Evolutionary conservation across 2,797 vertebrate species (phyloP), one percentile per base, ranked within the genome.

Genomic region (Melanotaenia maccullochi): DNA sequence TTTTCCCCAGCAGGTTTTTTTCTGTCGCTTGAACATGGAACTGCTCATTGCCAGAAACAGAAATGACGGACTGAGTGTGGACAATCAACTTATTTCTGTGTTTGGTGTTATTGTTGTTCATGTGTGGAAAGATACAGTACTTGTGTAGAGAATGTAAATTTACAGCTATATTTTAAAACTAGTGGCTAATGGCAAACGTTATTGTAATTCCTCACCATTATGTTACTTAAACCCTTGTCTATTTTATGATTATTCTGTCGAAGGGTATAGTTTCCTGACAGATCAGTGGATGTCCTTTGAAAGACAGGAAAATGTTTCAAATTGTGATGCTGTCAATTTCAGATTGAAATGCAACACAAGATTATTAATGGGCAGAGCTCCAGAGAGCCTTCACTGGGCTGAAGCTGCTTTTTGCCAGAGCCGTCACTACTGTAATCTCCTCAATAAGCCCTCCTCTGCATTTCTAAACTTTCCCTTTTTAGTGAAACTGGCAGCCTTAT

Each of bases 111-210:
- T 96, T 97, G 97, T 99, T 95, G 97, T 98, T 97, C 96, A 95
- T 94, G 96, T 98, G 97, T 97, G 96, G 96, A 97, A 96, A 97
- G 96, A 97, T 97, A 96, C 96, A 96, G 96, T 98, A 97, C 96
- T 96, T 97, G 97, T 98, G 96, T 98, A 98, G 97, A 97, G 96
- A 98, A 98, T 99, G 97, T 99, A 98, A 95, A 98, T 98, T 97
- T 98, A 97, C 96, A 96, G 96, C 97, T 98, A 97, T 97, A 97
- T 97, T 98, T 98, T 97, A 96, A 97, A 97, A 97, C 95, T 97
- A 98, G 97, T 96, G 96, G 96, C 97, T 97, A 92, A 95, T 92
- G 97, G 97, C 96, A 97, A 97, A 91, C 96, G 97, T 97, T 97
- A 96, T 97, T 96, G 96, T 98, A 97, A 97, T 96, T 96, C 96